Percentiles rank a stretch among this genome's conserved stretches.
phyloP scores from a whole-genome alignment of 1,140 invertebrate species.

The Tenebrio molitor region DNA sequence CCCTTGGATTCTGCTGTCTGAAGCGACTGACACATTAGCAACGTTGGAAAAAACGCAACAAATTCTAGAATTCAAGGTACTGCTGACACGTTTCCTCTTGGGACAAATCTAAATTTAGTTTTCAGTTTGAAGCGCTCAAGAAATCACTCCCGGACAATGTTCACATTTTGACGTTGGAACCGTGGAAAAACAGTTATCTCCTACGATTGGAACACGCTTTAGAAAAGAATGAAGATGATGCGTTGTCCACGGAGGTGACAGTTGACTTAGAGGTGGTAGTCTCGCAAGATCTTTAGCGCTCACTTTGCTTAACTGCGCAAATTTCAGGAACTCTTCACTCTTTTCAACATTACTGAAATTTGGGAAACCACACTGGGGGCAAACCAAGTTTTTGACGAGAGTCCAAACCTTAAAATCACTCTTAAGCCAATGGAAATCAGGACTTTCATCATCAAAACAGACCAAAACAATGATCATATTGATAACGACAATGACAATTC shows the following conservation, averaged over 20 bases:
- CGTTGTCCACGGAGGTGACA: slow-evolving; percentile 70
- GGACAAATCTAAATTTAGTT: too few species aligned
- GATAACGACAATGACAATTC: not conserved
- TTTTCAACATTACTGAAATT: slow-evolving; percentile 13
- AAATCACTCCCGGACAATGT: slow-evolving; percentile 79
- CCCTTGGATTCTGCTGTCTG: too few species aligned
- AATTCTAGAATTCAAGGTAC: too few species aligned
- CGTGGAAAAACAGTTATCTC: slow-evolving; percentile 79
- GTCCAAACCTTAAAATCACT: slow-evolving; percentile 5
- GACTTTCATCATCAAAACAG: slow-evolving; percentile 32
- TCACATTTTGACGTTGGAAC: slow-evolving; percentile 87
- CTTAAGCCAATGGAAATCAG: slow-evolving; percentile 49
- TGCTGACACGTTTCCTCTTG: too few species aligned
- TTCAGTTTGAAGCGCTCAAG: slow-evolving; percentile 55
- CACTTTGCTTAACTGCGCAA: not conserved
- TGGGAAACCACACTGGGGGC: slow-evolving; percentile 47
- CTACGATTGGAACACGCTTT: slow-evolving; percentile 90
- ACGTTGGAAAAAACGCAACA: too few species aligned
- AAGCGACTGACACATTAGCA: too few species aligned
- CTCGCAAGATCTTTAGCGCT: not conserved
- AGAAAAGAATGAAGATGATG: slow-evolving; percentile 76
- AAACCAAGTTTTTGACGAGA: not conserved
- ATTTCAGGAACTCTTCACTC: slow-evolving; percentile 47
- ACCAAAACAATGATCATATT: not conserved
- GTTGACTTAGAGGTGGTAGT: slow-evolving; percentile 68